These are phyloP conservation scores for Pomatostomus ruficeps DNA, from an alignment of 2,113 vertebrate genomes.

Conservation along the genomic window DNA sequence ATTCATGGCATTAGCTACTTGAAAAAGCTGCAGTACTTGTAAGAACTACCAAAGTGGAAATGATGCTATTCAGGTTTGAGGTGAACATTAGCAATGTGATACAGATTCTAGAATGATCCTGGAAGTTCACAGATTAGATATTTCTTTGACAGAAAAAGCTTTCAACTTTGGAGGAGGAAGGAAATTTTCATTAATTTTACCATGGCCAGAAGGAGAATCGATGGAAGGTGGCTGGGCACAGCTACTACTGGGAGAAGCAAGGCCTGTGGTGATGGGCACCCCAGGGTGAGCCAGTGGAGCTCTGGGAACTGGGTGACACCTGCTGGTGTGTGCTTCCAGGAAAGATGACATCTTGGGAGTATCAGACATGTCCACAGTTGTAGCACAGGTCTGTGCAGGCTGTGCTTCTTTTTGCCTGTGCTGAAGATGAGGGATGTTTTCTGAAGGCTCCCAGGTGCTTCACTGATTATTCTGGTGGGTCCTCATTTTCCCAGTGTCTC, in stretches of 20 bases:
- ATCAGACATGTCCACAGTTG: accelerated
- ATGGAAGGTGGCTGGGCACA: not conserved
- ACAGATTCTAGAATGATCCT: not conserved
- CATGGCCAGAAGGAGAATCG: accelerated
- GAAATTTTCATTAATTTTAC: not conserved
- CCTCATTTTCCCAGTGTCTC: not conserved
- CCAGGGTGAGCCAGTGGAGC: accelerated
- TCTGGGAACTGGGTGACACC: not conserved
- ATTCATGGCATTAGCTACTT: not conserved
- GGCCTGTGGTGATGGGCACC: not conserved
- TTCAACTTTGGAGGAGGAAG: not conserved
- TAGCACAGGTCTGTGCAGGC: accelerated
- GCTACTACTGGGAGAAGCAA: accelerated
- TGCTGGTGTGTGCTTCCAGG: not conserved
- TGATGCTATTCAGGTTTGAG: not conserved
- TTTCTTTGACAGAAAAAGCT: not conserved
- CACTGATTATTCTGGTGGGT: accelerated
- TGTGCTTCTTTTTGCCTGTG: not conserved
- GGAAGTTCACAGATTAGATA: not conserved
- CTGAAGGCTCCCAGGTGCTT: not conserved
- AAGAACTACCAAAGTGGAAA: not conserved
- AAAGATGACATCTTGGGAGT: accelerated
- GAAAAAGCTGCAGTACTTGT: not conserved
- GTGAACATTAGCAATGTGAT: not conserved
- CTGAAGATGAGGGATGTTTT: not conserved